A percentile compares a stretch with the other conserved stretches of the same genome.
phyloP scores from a whole-genome alignment of 2,888 invertebrate species.

The Yponomeuta malinellus region DNA sequence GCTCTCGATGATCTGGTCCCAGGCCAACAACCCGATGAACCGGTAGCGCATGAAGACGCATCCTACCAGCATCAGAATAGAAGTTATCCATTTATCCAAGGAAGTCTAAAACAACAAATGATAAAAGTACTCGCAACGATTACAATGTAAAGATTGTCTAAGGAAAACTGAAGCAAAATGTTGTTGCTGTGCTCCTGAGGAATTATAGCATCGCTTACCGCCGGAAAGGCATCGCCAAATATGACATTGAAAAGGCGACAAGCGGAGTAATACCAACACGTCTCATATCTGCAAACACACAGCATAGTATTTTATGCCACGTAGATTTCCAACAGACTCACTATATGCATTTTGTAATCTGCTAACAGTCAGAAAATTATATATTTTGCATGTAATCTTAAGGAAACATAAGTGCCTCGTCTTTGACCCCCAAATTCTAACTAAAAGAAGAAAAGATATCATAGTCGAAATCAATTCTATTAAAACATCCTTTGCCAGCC shows the following conservation, averaged over 20 bases:
- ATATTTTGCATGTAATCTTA: too few species aligned
- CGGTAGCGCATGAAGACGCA: constrained; percentile 49
- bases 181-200: neutral
- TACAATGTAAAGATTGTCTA: constrained; percentile 3
- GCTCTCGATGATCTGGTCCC: constrained; percentile 49
- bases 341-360: too few species aligned
- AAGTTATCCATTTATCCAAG: constrained; percentile 49
- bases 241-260: constrained; percentile 56
- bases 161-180: neutral
- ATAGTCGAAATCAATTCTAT: too few species aligned
- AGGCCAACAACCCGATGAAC: constrained; percentile 54
- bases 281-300: constrained; percentile 43
- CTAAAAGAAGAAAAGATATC: too few species aligned
- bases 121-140: neutral
- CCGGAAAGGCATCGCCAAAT: constrained; percentile 61
- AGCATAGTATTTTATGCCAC: neutral
- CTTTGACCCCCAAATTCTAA: too few species aligned
- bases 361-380: too few species aligned
- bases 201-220: constrained; percentile 35
- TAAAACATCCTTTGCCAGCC: too few species aligned
- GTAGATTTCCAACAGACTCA: too few species aligned
- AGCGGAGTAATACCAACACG: constrained; percentile 57
- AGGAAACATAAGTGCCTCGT: too few species aligned
- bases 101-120: constrained; percentile 31
- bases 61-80: constrained; percentile 47